Base-by-base conservation (phyloP, 2,113 vertebrate genomes). In the Balaenoptera acutorostrata region DNA sequence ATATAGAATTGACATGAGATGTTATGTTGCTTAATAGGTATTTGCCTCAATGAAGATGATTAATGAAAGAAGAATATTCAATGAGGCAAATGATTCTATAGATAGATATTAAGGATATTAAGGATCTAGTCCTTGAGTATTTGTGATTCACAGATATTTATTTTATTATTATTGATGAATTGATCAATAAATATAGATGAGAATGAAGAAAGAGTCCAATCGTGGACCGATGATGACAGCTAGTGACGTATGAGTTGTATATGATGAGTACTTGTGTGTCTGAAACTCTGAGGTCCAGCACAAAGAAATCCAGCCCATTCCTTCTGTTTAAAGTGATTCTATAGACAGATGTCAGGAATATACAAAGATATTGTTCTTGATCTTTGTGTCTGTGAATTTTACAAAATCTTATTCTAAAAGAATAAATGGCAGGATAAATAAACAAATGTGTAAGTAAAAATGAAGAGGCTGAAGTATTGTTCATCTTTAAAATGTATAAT, bases 211-310 rank as follows among this genome's bases (percentile, higher is more conserved):
- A 61, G 6, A 12, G 59, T 6, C 27, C 25, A 10, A 0, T 7
- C 18, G 21, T 39, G 75, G 27, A 18, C n/a, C 46, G 2, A 2
- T 14, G 57, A 23, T 52, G 11, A 44, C 2, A 0, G 3, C 12
- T 2, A 3, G 21, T 39, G 41, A 8, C 1, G 0, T 57, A 9
- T 5, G 44, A 13, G 8, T 44, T 64, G 4, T 0, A 4, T 10
- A 9, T 0, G 8, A 6, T 92, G 39, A 82, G 14, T 6, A 2
- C 8, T 14, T 3, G 2, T 0, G 13, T 52, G 69, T 59, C 10
- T 21, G 36, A 18, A 21, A 11, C 59, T 66, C 75, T 36, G 57
- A 81, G 64, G 77, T 12, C 27, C 18, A 2, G 3, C 21, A 5
- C 1, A 3, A 4, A 25, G 68, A 23, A 25, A 44, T 21, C 20